A percentile compares a stretch with the other conserved stretches of the same genome.
Conservation (phyloP, 2,888 invertebrate genomes). For the Erynnis tages region DNA sequence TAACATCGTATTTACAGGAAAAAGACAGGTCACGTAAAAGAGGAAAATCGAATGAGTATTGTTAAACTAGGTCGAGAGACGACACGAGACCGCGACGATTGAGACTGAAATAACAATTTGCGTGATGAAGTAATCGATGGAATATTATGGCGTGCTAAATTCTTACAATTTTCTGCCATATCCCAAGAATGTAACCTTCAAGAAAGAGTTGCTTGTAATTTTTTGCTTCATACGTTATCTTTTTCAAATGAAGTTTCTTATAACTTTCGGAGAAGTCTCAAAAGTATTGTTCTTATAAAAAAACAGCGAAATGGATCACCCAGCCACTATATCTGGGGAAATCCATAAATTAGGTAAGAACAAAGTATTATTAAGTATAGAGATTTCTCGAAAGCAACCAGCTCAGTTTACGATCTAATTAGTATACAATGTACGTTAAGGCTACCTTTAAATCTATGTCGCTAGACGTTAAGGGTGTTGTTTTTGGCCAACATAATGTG, state of each 20-base stretch:
- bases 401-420: no score
- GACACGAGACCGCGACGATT: conserved; percentile 40
- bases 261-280: no score
- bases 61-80: conserved; percentile 61
- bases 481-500: neutral
- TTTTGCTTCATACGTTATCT: no score
- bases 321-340: no score
- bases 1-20: conserved; percentile 67
- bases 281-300: no score
- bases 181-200: neutral
- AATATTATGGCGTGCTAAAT: conserved; percentile 1
- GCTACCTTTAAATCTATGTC: neutral
- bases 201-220: no score
- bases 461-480: neutral
- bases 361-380: no score
- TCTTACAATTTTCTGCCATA: neutral
- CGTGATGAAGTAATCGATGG: conserved; percentile 4
- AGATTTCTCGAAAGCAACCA: no score
- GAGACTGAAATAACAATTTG: conserved; percentile 54
- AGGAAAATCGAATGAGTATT: conserved; percentile 57
- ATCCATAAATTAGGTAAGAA: no score
- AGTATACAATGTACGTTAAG: neutral
- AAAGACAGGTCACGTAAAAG: conserved; percentile 47
- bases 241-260: no score
- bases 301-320: no score